Evolutionary conservation across 1,140 invertebrate species (phyloP).

Genomic region (Euura saliciscinereae): DNA sequence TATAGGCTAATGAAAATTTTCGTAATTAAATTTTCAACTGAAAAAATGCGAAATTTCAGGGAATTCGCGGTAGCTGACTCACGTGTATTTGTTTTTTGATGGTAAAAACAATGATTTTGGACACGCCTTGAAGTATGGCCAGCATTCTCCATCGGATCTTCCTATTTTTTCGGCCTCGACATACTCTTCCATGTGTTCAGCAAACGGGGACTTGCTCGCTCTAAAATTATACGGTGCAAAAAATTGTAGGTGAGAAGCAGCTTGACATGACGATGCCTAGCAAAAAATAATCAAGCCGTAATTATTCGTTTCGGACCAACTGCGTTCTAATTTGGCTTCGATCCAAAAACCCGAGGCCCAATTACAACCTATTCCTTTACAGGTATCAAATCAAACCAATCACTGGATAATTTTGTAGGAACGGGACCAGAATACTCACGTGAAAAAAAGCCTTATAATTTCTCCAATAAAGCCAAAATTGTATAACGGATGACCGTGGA

Average conservation of each 20-base stretch:
- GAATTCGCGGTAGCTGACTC: slow-evolving; percentile 38
- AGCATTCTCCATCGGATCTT: slow-evolving; percentile 77
- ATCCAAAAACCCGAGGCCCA: not conserved
- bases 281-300: too few relatives aligned
- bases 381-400: too few relatives aligned
- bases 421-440: slow-evolving; percentile 62
- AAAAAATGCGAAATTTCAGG: too few relatives aligned
- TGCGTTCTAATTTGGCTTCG: not conserved
- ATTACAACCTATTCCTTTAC: too few relatives aligned
- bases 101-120: slow-evolving; percentile 80
- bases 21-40: too few relatives aligned
- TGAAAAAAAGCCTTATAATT: slow-evolving; percentile 80
- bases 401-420: not conserved
- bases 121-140: slow-evolving; percentile 81
- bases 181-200: slow-evolving; percentile 74
- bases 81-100: slow-evolving; percentile 71
- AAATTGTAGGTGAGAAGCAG: not conserved
- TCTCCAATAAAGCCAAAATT: slow-evolving; percentile 81
- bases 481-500: slow-evolving; percentile 77
- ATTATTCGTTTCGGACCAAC: too few relatives aligned
- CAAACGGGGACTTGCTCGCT: slow-evolving; percentile 80
- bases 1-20: not conserved
- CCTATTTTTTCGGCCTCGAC: slow-evolving; percentile 80
- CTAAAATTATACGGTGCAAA: slow-evolving; percentile 55
- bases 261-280: not conserved